These are phyloP conservation scores for Rhabdophis nuchalis DNA, from an alignment of 2,797 vertebrate species.

Conservation along the genomic window DNA sequence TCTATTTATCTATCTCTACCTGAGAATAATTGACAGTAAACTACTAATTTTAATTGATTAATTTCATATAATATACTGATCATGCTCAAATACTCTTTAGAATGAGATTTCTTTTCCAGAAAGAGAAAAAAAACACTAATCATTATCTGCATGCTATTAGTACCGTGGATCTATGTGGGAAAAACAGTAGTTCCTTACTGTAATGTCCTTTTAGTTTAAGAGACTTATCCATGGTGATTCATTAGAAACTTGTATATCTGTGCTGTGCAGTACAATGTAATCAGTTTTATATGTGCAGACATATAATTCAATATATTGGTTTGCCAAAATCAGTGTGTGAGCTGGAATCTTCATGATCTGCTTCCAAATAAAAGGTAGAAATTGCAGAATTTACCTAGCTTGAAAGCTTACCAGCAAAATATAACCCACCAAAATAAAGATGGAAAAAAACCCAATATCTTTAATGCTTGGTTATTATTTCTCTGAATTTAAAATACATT, in stretches of 20 bases:
- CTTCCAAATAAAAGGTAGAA: constrained; percentile 54
- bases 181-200: not conserved
- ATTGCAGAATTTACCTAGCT: constrained; percentile 60
- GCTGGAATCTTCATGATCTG: constrained; percentile 58
- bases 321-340: not conserved
- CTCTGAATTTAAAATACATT: not conserved
- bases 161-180: not conserved
- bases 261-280: not conserved
- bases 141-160: not conserved
- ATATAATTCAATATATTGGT: not conserved
- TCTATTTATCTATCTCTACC: not conserved
- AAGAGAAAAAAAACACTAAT: not conserved
- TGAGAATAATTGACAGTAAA: not conserved
- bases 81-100: not conserved
- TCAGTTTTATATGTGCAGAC: not conserved
- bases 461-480: not conserved
- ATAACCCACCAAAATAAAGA: not conserved
- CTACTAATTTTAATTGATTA: not conserved
- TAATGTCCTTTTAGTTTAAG: not conserved
- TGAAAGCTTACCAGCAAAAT: constrained; percentile 49
- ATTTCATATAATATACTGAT: not conserved
- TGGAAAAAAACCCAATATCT: rapidly evolving
- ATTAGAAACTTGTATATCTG: not conserved
- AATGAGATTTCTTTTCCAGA: not conserved
- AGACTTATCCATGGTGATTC: not conserved